Base-by-base conservation (phyloP, 2,888 invertebrate genomes). In the Hypomecis atomaria region DNA sequence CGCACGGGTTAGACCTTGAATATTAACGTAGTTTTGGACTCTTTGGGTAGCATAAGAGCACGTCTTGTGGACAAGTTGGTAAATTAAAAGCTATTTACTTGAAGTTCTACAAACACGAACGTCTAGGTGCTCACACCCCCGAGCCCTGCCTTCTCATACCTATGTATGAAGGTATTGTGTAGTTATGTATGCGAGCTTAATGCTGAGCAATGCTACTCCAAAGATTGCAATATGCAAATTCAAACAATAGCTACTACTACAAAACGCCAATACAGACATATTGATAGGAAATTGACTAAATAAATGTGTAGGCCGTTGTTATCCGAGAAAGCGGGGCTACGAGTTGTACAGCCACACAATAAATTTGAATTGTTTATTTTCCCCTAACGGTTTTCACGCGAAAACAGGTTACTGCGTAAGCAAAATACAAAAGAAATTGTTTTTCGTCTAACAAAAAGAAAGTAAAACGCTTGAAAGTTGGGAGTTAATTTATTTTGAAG, bases 401-500 rank as follows among this genome's bases (percentile, higher is more conserved):
- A 75, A 77, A 77, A 75, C 77, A 76, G 78, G 75, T 76, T 78
- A 79, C 78, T 79, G 76, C 79, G 78, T 82, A 84, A 86, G 85
- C 83, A 85, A 83, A 85, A 86, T 77, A 85, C 86, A 87, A 89
- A 88, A 86, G 81, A 88, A 90, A 89, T 89, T 88, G 88, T 89
- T 90, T 87, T 87, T 84, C 82, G 78, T 79, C 82, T 77, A 80
- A 83, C 84, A 84, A 84, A 87, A 88, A 87, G 85, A 87, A 88
- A 87, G 87, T 86, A 86, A 87, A 90, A 89, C 87, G 87, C 85
- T 89, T 86, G 83, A 89, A 90, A 90, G 89, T 90, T 86, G 90
- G 84, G 89, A 90, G 88, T 88, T 89, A 90, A 91, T 91, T 91
- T 90, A 90, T 90, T 90, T 90, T 81, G 84, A 89, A 90, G 89